These are phyloP conservation scores for Chrysoperla carnea DNA, from an alignment of 1,140 invertebrate species.

Conservation along the genomic window DNA sequence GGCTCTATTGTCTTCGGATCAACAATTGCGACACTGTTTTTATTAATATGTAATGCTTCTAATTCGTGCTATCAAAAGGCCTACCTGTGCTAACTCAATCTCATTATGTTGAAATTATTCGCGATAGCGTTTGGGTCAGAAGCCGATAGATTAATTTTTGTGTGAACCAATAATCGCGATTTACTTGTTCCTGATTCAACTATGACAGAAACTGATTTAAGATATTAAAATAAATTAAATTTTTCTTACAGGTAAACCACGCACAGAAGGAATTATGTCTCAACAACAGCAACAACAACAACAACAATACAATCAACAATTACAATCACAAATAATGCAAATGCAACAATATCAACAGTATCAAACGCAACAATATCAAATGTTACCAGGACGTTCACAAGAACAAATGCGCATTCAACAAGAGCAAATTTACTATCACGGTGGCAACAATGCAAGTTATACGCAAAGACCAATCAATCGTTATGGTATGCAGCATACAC, in stretches of 20 bases:
- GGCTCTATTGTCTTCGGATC: no score
- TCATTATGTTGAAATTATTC: no score
- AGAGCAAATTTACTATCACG: conserved; percentile 13
- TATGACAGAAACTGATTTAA: no score
- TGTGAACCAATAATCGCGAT: no score
- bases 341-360: conserved; percentile 18
- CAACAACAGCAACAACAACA: conserved; percentile 28
- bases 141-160: no score
- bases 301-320: conserved; percentile 11
- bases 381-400: conserved; percentile 25
- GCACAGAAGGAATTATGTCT: conserved; percentile 20
- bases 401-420: conserved; percentile 13
- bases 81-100: no score
- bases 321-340: conserved; percentile 13
- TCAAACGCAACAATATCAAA: conserved; percentile 22
- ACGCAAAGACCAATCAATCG: conserved; percentile 5
- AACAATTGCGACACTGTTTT: no score
- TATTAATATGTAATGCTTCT: no score
- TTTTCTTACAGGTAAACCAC: conserved; percentile 24
- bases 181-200: no score
- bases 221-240: no score
- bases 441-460: conserved; percentile 5
- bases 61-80: no score
- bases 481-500: conserved; percentile 7
- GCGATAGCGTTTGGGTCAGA: no score